Percentiles rank a stretch among this genome's conserved stretches.
Conservation (phyloP, 2,797 vertebrate genomes). For the Furcifer pardalis region DNA sequence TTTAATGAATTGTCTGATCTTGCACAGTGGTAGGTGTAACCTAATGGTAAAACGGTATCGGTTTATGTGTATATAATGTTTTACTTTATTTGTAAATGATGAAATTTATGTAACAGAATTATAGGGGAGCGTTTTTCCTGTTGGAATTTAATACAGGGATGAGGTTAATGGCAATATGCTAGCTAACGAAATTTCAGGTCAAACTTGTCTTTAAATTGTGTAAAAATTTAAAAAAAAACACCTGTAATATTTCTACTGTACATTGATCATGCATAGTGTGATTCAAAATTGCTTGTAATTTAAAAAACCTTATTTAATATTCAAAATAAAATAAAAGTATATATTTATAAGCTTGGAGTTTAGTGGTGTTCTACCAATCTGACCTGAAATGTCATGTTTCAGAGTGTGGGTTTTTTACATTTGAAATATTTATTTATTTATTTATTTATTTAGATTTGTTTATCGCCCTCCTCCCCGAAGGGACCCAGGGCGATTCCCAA, state of each 20-base stretch:
- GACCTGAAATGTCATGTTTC: too few relatives aligned
- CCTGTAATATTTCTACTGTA: slow-evolving; percentile 98
- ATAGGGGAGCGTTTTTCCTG: slow-evolving; percentile 80
- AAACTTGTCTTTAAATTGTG: slow-evolving; percentile 90
- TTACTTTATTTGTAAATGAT: slow-evolving; percentile 84
- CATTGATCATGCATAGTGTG: slow-evolving; percentile 97
- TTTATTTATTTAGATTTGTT: too few relatives aligned
- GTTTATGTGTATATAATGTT: slow-evolving; percentile 83
- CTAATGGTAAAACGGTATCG: slow-evolving; percentile 85
- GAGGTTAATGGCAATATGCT: slow-evolving; percentile 85
- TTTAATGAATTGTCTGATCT: slow-evolving; percentile 86
- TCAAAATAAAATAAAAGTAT: slow-evolving; percentile 93
- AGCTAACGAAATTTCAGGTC: slow-evolving; percentile 84
- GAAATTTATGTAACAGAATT: slow-evolving; percentile 77
- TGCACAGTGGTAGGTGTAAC: slow-evolving; percentile 86
- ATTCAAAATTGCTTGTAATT: slow-evolving; percentile 99
- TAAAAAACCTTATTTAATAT: slow-evolving; percentile 98
- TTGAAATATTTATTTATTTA: too few relatives aligned
- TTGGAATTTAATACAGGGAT: slow-evolving; percentile 85
- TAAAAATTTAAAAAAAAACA: slow-evolving; percentile 90
- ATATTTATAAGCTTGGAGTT: slow-evolving; percentile 82
- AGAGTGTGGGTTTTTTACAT: too few relatives aligned
- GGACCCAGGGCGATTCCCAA: too few relatives aligned
- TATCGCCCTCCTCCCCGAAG: too few relatives aligned
- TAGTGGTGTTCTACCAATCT: slow-evolving; percentile 46